Base-by-base conservation (phyloP, 2,797 vertebrate genomes). In the Chelon labrosus region DNA sequence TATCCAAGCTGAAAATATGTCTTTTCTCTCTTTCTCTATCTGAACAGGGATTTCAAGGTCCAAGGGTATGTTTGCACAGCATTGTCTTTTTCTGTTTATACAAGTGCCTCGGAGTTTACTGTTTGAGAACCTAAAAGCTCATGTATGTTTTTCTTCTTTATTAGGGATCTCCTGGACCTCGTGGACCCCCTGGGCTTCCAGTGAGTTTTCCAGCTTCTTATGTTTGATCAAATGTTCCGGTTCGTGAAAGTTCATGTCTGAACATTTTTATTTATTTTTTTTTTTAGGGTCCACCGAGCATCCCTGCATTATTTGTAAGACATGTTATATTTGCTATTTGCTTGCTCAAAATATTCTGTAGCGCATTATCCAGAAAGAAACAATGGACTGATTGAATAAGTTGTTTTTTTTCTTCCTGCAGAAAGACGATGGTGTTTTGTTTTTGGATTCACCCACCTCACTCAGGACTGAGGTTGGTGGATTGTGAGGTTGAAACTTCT, bases 81-180 rank as follows among this genome's bases (percentile, higher is more conserved):
- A 16, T 55, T 60, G 5, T 61, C 16, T 41, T 51, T 22, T 54
- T 59, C n/a, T 61, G 6, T 46, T 69, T 7, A 35, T 35, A 35
- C 31, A 35, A 35, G 31, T 35, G 31, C 31, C 31, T 35, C 31
- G 7, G 31, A 35, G 31, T 35, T 35, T 35, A 35, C 31, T 35
- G 31, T 35, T 17, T 55, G 61, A 66, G 14, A 54, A 35, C 16
- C 66, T 49, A 31, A 22, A 17, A 25, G 10, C 38, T 82, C 13
- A 81, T 73, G 20, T 37, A 37, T 73, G 7, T 67, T 65, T 54
- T 65, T 81, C 31, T 57, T 83, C 51, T 85, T 79, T 65, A 87
- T 81, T 76, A 99, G 98, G 98, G 98, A 85, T 94, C 96, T 82
- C 95, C 96, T 27, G 98, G 98, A 85, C 97, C 96, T 38, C 94